phyloP scores from a whole-genome alignment of 2,888 invertebrate species.

The Drosophila kanekoi region DNA sequence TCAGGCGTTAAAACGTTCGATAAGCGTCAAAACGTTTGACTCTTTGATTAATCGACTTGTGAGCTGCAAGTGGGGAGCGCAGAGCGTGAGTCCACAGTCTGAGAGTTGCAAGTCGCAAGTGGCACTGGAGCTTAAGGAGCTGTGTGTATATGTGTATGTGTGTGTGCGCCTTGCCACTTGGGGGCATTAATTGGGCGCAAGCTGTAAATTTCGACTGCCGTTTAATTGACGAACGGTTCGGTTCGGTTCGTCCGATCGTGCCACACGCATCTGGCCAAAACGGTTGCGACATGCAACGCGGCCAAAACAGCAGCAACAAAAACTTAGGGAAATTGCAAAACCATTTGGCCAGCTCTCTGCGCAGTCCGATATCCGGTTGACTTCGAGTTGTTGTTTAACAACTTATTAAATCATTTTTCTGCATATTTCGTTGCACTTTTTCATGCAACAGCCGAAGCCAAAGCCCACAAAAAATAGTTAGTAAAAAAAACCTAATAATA shows the following conservation, averaged over 20 bases:
- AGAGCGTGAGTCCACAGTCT: not conserved
- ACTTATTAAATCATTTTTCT: constrained; percentile 69
- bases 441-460: constrained; percentile 15
- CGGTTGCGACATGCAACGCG: constrained; percentile 48
- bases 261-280: constrained; percentile 58
- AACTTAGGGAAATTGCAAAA: constrained; percentile 68
- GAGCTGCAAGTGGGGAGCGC: constrained; percentile 19
- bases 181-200: constrained; percentile 53
- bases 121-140: not conserved
- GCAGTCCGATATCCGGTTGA: constrained; percentile 60
- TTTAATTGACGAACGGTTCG: constrained; percentile 49
- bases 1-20: constrained; percentile 54
- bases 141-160: constrained; percentile 6
- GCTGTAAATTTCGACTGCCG: constrained; percentile 43
- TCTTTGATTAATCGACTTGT: constrained; percentile 52
- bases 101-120: not conserved
- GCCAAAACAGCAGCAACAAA: constrained; percentile 15
- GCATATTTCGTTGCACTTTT: constrained; percentile 37
- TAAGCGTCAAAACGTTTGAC: constrained; percentile 47
- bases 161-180: constrained; percentile 13
- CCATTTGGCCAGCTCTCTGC: constrained; percentile 46
- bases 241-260: constrained; percentile 33
- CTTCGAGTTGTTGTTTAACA: constrained; percentile 57
- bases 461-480: constrained; percentile 10
- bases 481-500: constrained; percentile 12